Base-by-base conservation (phyloP, 2,113 vertebrate genomes). In the Triplophysa dalaica region DNA sequence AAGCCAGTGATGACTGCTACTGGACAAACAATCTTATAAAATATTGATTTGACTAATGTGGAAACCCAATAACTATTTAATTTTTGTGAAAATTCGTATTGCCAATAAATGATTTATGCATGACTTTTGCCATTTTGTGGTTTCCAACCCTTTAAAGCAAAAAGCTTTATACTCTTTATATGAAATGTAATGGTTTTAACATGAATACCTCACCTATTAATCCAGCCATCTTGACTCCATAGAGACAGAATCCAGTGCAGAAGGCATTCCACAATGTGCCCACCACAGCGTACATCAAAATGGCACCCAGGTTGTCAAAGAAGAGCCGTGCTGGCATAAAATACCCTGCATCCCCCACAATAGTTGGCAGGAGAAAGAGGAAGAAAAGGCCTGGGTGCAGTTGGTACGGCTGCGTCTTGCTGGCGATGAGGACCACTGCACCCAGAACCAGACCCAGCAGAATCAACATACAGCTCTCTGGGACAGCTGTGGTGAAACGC, bases 221-320 rank as follows among this genome's bases (percentile, higher is more conserved):
- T 29, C 94, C 93, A 0, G 90, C 87, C 29, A 70, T 87, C 82
- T 93, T 94, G 56, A 95, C 88, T 0, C 95, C 94, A 87, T 96
- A 98, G 58, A 99, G 95, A 0, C 94, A 94, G 43, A 94, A 87
- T 0, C 97, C 97, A 0, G 97, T 98, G 81, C 95, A 93, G 81
- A 98, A 98, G 82, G 95, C 93, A 83, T 98, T 98, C 97, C 97
- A 98, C 88, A 99, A 93, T 0, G 97, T 98, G 52, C 97, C 97
- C 75, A 97, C 94, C 85, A 97, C 97, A 0, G 97, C 97, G 0
- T 98, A 99, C 81, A 94, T 94, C 85, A 98, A 92, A 90, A 99
- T 99, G 89, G 97, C 94, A 0, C 97, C 97, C 1, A 99, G 89
- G 90, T 99, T 99, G 91, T 99, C 95, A 0, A 99, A 99, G 90